Conservation (phyloP, 2,888 invertebrate genomes). For the Drosophila parthenogenetica region DNA sequence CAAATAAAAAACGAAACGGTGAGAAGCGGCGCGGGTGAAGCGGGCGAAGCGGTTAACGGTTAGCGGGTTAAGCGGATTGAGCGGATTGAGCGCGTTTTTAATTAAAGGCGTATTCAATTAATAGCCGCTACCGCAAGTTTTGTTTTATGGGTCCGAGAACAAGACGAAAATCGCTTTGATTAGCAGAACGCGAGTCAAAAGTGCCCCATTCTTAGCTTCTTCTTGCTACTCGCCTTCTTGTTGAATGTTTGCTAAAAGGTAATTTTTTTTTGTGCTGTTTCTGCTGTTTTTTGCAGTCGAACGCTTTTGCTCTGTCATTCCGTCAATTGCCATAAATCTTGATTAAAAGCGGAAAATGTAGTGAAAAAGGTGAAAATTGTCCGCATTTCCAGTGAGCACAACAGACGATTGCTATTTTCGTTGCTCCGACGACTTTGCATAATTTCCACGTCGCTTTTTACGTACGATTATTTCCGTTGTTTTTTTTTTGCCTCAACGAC, state of each 20-base stretch:
- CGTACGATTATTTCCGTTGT: conserved; percentile 51
- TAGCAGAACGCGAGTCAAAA: conserved; percentile 46
- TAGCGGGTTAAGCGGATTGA: conserved; percentile 15
- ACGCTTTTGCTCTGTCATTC: conserved; percentile 46
- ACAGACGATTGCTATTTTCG: conserved; percentile 51
- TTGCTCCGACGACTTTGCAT: conserved; percentile 64
- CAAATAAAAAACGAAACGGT: not conserved
- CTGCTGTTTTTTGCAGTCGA: conserved; percentile 6
- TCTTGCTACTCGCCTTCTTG: conserved; percentile 1
- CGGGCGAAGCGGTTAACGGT: not conserved
- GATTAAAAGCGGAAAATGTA: conserved; percentile 74
- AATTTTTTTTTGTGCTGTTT: conserved; percentile 1
- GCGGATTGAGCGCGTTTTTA: conserved; percentile 53
- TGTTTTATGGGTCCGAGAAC: conserved; percentile 39
- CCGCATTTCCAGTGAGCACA: conserved; percentile 42
- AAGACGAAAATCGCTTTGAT: conserved; percentile 57
- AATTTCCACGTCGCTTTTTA: conserved; percentile 56
- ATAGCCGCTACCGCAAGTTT: conserved; percentile 53
- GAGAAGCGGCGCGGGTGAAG: not conserved
- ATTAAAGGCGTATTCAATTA: conserved; percentile 72
- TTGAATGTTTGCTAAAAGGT: conserved; percentile 9
- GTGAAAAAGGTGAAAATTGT: conserved; percentile 75
- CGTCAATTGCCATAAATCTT: conserved; percentile 78
- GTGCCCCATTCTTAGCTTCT: conserved; percentile 1
- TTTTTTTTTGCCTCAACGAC: conserved; percentile 26